Evolutionary conservation across 2,888 invertebrate genomes (phyloP), one percentile per base, ranked within the genome.

Genomic region (Dynastes maya): DNA sequence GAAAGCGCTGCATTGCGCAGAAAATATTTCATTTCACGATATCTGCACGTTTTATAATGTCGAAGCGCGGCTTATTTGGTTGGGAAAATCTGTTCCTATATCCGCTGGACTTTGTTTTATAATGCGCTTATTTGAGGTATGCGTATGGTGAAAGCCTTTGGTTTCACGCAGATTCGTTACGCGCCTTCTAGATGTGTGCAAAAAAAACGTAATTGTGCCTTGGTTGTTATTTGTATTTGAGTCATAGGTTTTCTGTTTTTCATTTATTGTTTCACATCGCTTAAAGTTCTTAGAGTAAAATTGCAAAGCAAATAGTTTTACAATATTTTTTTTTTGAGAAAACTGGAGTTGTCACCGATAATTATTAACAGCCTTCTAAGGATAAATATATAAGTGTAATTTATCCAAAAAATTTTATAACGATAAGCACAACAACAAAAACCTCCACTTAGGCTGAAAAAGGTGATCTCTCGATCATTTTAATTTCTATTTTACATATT

Each of bases 1-100:
- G 72, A 72, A 72, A 72, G 72, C 53, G 40, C 45, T 32, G 55
- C 55, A n/a, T 55, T 55, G 16, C 37, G 13, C 13, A 22, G 65
- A 65, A 65, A 65, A 45, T 45, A 45, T 45, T 45, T 45, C 37
- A 65, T 65, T 65, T 40, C 53, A 55, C 53, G 32, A 29, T 70
- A 53, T 53, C 49, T 45, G 45, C 45, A 2, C 45, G 53, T 55
- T 55, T 49, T 53, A 53, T 49, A 13, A 49, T 2, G 55, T 37
- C 72, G 37, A 22, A 45, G 8, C 9, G 45, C 11, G 9, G 45
- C 45, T 45, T 45, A 72, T 58, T 58, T 72, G 72, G 72, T 58
- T 72, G 72, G 32, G 72, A 72, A 72, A 72, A 72, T 58, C 53
- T 55, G 51, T 16, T 58, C 29, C 37, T n/a, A 40, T 58, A 72